Percentiles rank a stretch among this genome's conserved stretches.
Conservation (phyloP, 1,140 invertebrate species). For the Drosophila littoralis region DNA sequence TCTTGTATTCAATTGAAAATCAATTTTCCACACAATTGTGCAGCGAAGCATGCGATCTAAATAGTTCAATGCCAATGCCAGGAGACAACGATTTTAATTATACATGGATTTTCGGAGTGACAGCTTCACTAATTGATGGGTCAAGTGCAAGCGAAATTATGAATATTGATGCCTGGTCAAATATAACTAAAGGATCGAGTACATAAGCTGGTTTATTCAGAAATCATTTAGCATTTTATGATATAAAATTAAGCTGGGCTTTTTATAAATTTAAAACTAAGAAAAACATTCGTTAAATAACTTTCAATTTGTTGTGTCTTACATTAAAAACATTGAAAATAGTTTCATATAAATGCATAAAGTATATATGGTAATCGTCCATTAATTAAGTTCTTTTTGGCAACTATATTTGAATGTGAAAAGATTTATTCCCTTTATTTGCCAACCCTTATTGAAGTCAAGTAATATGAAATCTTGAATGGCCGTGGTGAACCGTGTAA, state of each 20-base stretch:
- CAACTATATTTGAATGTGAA: neutral
- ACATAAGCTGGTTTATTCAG: neutral
- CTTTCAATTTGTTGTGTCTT: neutral
- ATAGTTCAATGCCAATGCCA: slow-evolving; percentile 37
- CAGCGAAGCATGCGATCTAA: slow-evolving; percentile 16
- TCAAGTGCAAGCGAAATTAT: neutral
- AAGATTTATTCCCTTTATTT: neutral
- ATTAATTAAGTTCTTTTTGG: neutral
- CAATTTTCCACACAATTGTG: slow-evolving; percentile 28
- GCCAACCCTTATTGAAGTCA: slow-evolving; percentile 9
- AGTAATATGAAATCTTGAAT: slow-evolving; percentile 35
- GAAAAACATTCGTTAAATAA: too few species aligned
- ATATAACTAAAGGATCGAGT: too few species aligned
- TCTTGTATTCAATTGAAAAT: slow-evolving; percentile 8
- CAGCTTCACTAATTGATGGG: slow-evolving; percentile 26
- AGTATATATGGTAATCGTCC: neutral
- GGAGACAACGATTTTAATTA: neutral
- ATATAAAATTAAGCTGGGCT: too few species aligned
- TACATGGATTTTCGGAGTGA: slow-evolving; percentile 25
- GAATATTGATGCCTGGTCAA: neutral
- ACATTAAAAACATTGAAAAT: neutral
- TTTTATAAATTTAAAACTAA: too few species aligned
- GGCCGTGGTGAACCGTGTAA: neutral
- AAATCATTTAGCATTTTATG: too few species aligned
- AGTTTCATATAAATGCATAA: neutral